Evolutionary conservation across 1,140 invertebrate species (phyloP).

Genomic region (Hestina assimilis): DNA sequence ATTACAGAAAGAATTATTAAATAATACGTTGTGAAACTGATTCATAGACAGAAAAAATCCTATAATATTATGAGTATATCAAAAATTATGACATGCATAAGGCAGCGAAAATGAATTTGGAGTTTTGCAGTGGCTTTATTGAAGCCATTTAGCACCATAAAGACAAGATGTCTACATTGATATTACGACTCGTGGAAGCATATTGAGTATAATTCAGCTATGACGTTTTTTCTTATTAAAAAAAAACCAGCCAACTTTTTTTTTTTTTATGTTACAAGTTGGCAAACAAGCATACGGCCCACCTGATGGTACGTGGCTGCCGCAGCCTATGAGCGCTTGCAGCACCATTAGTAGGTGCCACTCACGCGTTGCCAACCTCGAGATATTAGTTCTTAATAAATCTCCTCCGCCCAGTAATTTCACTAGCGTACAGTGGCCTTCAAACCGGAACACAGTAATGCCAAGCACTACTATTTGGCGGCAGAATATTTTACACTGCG

Average conservation of each 20-base stretch:
- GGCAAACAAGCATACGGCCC: not conserved
- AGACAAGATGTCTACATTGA: constrained; percentile 52
- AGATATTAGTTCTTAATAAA: no score
- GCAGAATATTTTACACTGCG: no score
- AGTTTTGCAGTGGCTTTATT: constrained; percentile 42
- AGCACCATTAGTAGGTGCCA: no score
- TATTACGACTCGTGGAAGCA: constrained; percentile 31
- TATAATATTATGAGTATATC: constrained; percentile 2
- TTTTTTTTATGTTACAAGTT: not conserved
- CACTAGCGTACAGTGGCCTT: no score
- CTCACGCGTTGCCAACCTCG: no score
- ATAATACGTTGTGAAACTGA: not conserved
- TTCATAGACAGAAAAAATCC: not conserved
- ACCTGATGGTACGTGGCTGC: not conserved
- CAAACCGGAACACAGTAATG: no score
- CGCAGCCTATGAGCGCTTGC: no score
- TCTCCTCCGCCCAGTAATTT: no score
- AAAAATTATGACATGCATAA: constrained; percentile 24
- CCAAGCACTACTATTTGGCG: no score
- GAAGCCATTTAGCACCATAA: constrained; percentile 41
- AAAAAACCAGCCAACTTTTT: no score
- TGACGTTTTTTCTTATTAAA: not conserved
- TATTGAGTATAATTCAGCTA: constrained; percentile 17
- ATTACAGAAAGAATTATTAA: not conserved
- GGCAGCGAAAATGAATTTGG: constrained; percentile 30